phyloP scores from a whole-genome alignment of 2,113 vertebrate species.

The Prinia subflava region DNA sequence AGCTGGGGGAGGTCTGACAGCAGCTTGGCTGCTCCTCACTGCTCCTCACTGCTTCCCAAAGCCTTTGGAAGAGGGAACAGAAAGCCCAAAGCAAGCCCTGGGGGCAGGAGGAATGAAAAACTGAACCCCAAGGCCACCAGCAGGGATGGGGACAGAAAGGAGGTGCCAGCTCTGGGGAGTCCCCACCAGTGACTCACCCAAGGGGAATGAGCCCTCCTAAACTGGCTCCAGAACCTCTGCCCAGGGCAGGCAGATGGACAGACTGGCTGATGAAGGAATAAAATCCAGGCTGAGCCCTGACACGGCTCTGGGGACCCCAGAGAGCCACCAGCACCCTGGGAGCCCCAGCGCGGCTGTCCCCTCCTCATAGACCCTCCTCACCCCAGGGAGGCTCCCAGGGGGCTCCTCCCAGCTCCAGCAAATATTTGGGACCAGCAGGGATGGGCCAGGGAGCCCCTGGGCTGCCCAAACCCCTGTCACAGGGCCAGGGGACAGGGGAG shows the following conservation, averaged over 20 bases:
- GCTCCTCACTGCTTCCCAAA: not conserved
- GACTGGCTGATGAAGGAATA: fast-evolving
- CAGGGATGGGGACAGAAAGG: not conserved
- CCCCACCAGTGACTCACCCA: not conserved
- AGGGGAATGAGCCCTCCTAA: not conserved
- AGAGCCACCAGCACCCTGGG: not conserved
- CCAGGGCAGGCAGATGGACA: fast-evolving
- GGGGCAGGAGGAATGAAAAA: not conserved
- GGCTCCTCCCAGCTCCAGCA: not conserved
- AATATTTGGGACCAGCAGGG: not conserved
- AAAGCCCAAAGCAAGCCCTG: not conserved
- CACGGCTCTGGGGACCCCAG: fast-evolving
- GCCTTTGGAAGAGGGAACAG: not conserved
- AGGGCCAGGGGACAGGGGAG: not conserved
- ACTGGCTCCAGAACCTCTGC: fast-evolving
- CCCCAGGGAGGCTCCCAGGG: not conserved
- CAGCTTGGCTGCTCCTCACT: not conserved
- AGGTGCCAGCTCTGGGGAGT: not conserved
- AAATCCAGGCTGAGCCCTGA: not conserved
- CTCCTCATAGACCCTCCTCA: not conserved
- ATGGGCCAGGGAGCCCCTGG: fast-evolving
- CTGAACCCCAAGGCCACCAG: not conserved
- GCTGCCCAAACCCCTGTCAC: not conserved
- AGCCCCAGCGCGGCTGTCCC: not conserved
- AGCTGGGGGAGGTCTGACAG: not conserved